These are phyloP conservation scores for Trichosurus vulpecula DNA, from an alignment of 2,797 vertebrate species.

Conservation along the genomic window DNA sequence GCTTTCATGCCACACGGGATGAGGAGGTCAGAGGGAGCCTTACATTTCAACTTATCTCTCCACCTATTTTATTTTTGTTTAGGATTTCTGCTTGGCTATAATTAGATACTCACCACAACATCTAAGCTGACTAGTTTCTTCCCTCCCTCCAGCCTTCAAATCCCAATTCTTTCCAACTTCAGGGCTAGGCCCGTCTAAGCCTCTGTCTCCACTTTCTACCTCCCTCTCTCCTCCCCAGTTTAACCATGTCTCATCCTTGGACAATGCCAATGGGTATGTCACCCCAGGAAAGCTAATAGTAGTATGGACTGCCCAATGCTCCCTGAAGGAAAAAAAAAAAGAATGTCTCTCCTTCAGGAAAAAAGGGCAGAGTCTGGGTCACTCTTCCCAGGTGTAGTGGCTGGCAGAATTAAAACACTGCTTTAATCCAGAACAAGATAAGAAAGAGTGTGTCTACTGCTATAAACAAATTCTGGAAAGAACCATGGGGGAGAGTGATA, in stretches of 20 bases:
- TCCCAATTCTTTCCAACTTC: background rate
- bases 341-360: background rate
- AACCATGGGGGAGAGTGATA: background rate
- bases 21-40: background rate
- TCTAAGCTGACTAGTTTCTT: background rate
- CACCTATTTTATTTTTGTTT: background rate
- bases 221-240: background rate
- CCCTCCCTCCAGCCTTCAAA: background rate
- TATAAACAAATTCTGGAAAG: background rate
- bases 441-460: background rate
- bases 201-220: background rate
- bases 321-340: background rate
- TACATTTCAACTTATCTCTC: background rate
- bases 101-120: background rate
- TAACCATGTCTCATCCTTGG: background rate
- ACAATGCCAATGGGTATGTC: background rate
- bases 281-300: background rate
- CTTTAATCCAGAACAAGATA: background rate
- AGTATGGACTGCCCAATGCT: background rate
- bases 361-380: background rate
- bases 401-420: background rate
- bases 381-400: background rate
- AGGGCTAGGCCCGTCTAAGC: background rate
- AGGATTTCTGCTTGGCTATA: constrained; percentile 8
- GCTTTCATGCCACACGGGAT: background rate